Evolutionary conservation across 2,797 vertebrate species (phyloP), one percentile per base, ranked within the genome.

Genomic region (Sciaenops ocellatus): DNA sequence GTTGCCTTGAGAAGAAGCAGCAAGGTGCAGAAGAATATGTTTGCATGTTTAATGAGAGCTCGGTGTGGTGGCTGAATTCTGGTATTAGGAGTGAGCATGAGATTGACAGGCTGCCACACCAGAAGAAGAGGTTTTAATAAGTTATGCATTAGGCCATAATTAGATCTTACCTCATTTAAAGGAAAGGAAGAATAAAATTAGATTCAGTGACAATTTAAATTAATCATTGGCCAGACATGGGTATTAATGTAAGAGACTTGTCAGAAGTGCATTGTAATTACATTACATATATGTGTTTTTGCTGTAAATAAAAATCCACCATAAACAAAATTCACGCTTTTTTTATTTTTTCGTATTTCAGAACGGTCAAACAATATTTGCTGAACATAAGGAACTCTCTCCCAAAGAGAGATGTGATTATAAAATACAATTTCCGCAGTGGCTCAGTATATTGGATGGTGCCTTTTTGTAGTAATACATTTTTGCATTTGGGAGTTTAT

Each of bases 61-160:
- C 42, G 15, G 75, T 59, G 79, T 69, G 22, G 81, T 73, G 42
- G 82, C 84, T 85, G 89, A 87, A 80, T 87, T 84, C 80, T 69
- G 79, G 71, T 84, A 83, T 89, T 90, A 91, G 87, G 90, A 82
- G 76, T 73, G 63, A 78, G 87, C 81, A 67, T 85, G 84, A 94
- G 92, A 94, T 93, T 94, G 93, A 93, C 94, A 93, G 91, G 73
- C 88, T 90, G 92, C 93, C 94, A 92, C 68, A 42, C 63, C 78
- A 83, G 91, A 86, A 88, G 89, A 94, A 92, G 90, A 86, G 81
- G 62, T 89, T 92, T 95, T 94, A 95, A 95, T 94, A 94, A 94
- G 92, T 95, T 91, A 95, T 95, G 94, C 94, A 93, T 94, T 92
- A 90, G 88, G 76, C 87, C 91, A 92, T 95, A 95, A 95, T 94